Percentiles rank a stretch among this genome's conserved stretches.
Evolutionary conservation across 2,888 invertebrate species (phyloP).

Genomic region (Volucella inflata): DNA sequence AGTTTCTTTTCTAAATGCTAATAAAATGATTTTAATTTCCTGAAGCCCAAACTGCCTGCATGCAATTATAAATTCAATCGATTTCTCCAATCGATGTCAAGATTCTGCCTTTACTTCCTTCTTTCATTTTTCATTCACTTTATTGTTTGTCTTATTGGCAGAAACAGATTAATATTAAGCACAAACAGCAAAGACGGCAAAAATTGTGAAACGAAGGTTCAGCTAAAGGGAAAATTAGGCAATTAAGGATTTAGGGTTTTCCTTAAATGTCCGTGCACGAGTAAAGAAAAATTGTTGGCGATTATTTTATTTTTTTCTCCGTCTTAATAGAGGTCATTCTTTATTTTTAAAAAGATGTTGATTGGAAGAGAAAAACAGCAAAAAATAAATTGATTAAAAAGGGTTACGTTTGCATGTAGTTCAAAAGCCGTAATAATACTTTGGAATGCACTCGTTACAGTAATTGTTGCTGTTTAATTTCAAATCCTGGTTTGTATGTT

Average conservation of each 20-base stretch:
- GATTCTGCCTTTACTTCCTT: not conserved
- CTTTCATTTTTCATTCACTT: constrained; percentile 8
- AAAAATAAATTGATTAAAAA: constrained; percentile 12
- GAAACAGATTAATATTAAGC: constrained; percentile 62
- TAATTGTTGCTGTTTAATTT: no score
- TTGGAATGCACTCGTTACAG: no score
- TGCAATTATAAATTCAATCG: constrained; percentile 36
- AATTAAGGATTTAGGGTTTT: constrained; percentile 62
- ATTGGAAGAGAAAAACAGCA: constrained; percentile 62
- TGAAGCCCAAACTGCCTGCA: constrained; percentile 14
- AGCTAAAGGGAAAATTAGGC: constrained; percentile 69
- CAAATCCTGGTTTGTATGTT: no score
- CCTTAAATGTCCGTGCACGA: constrained; percentile 24
- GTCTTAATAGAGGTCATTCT: constrained; percentile 18
- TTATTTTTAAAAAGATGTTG: constrained; percentile 62
- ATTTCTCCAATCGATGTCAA: constrained; percentile 12
- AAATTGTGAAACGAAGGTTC: constrained; percentile 53
- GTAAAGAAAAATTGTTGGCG: constrained; percentile 6
- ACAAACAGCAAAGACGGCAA: constrained; percentile 39
- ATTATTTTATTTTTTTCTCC: constrained; percentile 30
- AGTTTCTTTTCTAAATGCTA: constrained; percentile 13
- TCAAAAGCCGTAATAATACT: no score
- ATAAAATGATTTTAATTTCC: constrained; percentile 36
- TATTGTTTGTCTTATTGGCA: constrained; percentile 42
- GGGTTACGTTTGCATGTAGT: no score